phyloP scores from a whole-genome alignment of 2,113 vertebrate species.

The Phalacrocorax brasilianus region DNA sequence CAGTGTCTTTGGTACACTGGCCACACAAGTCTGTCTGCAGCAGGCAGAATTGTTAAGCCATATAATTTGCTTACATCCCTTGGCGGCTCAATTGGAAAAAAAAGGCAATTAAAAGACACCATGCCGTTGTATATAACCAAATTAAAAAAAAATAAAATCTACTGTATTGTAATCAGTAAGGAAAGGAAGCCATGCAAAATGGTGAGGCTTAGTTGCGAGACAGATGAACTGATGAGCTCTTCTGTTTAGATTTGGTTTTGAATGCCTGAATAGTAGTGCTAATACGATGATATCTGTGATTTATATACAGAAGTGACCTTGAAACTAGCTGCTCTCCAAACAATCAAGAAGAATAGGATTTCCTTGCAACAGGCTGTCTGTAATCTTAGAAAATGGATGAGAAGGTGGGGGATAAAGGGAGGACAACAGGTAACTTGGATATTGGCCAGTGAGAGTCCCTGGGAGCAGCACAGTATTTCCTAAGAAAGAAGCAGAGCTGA shows the following conservation, averaged over 20 bases:
- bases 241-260: background rate
- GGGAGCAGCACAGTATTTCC: background rate
- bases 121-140: background rate
- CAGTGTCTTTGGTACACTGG: conserved; percentile 41
- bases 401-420: background rate
- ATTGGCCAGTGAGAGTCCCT: background rate
- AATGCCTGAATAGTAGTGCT: conserved; percentile 14
- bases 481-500: background rate
- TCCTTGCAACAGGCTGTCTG: background rate
- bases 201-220: background rate
- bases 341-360: background rate
- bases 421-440: background rate
- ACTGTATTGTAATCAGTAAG: conserved; percentile 13
- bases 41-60: conserved; percentile 32
- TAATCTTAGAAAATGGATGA: background rate
- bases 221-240: conserved; percentile 32
- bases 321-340: background rate
- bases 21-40: conserved; percentile 54
- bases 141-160: conserved; percentile 14
- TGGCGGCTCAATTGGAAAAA: background rate
- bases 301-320: conserved; percentile 51
- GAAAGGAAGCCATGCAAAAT: conserved; percentile 14
- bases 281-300: background rate
- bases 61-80: conserved; percentile 52
- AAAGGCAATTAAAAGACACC: conserved; percentile 59